Base-by-base conservation (phyloP, 1,140 invertebrate genomes). In the Papilio polytes region DNA sequence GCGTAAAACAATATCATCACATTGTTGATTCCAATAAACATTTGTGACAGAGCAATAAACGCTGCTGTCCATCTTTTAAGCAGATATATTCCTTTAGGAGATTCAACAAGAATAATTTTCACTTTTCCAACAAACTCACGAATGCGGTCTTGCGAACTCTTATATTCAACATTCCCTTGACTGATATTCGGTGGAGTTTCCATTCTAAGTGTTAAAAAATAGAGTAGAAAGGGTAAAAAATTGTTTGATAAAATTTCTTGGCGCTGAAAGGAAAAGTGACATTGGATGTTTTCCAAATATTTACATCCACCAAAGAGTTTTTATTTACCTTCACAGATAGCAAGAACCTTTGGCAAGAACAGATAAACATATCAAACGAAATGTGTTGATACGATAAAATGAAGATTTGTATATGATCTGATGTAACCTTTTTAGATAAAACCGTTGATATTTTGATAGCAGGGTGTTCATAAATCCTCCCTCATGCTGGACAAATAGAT, bases 41-140 rank as follows among this genome's bases (percentile, higher is more conserved):
- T 84, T 44, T 87, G 81, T 0, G 87, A 85, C 12, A 92, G 12
- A 1, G 81, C 70, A 18, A 92, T 81, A 12, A 85, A 36, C 3
- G 83, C 90, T 18, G 91, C 84, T 6, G 80, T 51, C 66, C 85
- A 88, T 9, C 74, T 70, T 82, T 85, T 86, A 8, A 81, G 78
- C 7, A 63, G 41, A 74, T 91, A 89, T 36, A 78, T 56, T 3
- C 63, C 44, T 74, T 76, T 79, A 0, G 87, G 82, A n/a, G 86
- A 80, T 74, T 94, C 87, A 0, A 94, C 85, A 8, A 94, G 78
- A 72, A 92, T 79, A 74, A 94, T 91, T 82, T 90, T 94, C 36
- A 94, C 91, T 1, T 90, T 91, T 10, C 91, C 90, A 1, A 90
- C 83, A 72, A 92, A 94, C 74, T 92, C 90, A 7, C 82, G 73